Conservation (phyloP, 2,888 invertebrate genomes). For the Ditylenchus weischeri region DNA sequence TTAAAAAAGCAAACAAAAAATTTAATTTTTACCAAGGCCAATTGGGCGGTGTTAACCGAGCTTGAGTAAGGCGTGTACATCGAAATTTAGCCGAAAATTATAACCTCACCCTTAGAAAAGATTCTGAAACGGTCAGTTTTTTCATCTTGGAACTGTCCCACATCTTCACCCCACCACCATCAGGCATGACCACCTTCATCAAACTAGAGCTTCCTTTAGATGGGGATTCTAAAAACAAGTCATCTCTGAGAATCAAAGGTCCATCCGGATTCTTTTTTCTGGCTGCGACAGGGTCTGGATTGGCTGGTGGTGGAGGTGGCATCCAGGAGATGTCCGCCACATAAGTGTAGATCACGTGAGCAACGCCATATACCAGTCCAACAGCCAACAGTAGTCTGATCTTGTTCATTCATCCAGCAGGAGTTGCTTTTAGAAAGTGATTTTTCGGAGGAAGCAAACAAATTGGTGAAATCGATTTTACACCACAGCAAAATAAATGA, state of each 20-base stretch:
- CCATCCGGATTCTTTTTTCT: slow-evolving; percentile 38
- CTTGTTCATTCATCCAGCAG: slow-evolving; percentile 11
- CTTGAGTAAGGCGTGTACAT: no score
- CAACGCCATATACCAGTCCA: not conserved
- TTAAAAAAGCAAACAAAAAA: no score
- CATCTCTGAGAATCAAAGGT: slow-evolving; percentile 33
- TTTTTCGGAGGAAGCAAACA: not conserved
- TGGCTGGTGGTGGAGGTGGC: not conserved
- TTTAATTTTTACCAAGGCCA: no score
- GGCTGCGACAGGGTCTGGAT: slow-evolving; percentile 13
- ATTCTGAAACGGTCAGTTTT: slow-evolving; percentile 14
- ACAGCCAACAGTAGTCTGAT: not conserved
- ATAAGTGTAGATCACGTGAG: not conserved
- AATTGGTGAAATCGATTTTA: not conserved
- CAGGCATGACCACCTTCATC: not conserved
- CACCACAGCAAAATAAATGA: slow-evolving; percentile 1
- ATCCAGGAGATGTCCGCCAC: not conserved
- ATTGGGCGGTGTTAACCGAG: no score
- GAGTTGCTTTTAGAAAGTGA: not conserved
- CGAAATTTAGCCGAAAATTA: slow-evolving; percentile 1
- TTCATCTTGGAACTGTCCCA: slow-evolving; percentile 20
- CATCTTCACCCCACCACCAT: slow-evolving; percentile 5
- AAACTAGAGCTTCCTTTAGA: slow-evolving; percentile 5
- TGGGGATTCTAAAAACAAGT: slow-evolving; percentile 21
- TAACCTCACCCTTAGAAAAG: slow-evolving; percentile 24